A percentile compares a stretch with the other conserved stretches of the same genome.
These are phyloP conservation scores for Hypanus sabinus DNA, from an alignment of 2,113 vertebrate species.

Conservation along the genomic window DNA sequence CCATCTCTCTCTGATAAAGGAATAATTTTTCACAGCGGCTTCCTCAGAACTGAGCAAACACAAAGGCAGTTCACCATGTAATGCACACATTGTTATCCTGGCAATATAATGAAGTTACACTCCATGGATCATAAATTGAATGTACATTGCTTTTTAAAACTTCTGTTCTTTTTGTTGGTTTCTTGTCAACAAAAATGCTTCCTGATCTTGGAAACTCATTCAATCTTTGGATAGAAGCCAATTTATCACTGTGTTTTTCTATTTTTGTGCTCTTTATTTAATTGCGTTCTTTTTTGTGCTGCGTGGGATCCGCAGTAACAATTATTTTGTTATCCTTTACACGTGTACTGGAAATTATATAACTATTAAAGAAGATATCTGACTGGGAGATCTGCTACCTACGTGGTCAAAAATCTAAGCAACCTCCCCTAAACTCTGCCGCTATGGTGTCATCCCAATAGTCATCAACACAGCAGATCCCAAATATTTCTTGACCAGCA, in stretches of 20 bases:
- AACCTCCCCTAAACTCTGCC: not conserved
- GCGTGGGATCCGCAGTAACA: no score
- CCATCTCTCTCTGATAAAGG: not conserved
- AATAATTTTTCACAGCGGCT: not conserved
- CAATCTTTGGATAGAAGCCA: no score
- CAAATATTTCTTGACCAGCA: no score
- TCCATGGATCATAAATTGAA: not conserved
- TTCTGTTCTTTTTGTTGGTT: not conserved
- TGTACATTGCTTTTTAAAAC: not conserved
- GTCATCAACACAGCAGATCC: no score
- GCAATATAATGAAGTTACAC: not conserved
- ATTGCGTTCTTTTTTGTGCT: no score
- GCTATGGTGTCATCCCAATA: no score
- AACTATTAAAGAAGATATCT: not conserved
- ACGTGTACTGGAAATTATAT: no score
- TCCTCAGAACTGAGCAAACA: not conserved
- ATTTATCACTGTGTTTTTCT: no score
- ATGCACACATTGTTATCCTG: not conserved
- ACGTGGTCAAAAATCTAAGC: not conserved
- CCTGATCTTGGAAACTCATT: not conserved
- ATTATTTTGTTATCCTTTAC: no score
- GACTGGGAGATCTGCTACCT: not conserved
- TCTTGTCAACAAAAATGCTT: not conserved
- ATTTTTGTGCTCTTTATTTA: no score
- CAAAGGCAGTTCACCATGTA: not conserved